Conservation (phyloP, 2,888 invertebrate species). For the Acanthosoma haemorrhoidale region DNA sequence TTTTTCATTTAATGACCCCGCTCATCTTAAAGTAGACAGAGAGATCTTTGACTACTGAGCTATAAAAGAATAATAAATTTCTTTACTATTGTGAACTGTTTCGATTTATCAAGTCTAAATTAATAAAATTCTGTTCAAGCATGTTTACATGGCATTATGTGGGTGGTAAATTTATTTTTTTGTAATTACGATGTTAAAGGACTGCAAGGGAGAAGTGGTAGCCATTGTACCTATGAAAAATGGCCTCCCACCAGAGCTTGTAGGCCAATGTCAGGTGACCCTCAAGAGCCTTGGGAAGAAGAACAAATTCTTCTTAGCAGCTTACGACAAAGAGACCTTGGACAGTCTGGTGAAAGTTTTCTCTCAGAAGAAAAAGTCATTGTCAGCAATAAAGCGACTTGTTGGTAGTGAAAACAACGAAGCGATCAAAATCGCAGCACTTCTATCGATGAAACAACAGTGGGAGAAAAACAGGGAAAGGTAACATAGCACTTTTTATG, state of each 20-base stretch:
- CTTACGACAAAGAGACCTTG: conserved; percentile 18
- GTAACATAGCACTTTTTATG: no score
- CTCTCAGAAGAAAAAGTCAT: conserved; percentile 28
- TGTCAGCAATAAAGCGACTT: conserved; percentile 14
- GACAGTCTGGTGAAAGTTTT: conserved; percentile 19
- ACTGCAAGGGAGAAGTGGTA: conserved; percentile 6
- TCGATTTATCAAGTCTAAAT: no score
- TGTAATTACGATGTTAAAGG: no score
- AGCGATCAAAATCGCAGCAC: conserved; percentile 1
- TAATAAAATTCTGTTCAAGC: no score
- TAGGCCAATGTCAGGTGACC: not conserved
- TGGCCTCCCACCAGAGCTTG: conserved; percentile 10
- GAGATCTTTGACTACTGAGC: no score
- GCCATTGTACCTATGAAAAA: conserved; percentile 21
- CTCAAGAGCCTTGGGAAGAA: conserved; percentile 9
- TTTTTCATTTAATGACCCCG: no score
- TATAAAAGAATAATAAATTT: no score
- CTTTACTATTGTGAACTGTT: no score
- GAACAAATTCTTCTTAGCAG: conserved; percentile 22
- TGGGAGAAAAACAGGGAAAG: conserved; percentile 32
- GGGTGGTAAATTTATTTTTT: no score
- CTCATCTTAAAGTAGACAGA: no score
- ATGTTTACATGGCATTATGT: no score
- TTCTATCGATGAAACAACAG: conserved; percentile 28
- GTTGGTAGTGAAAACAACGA: conserved; percentile 15